Percentiles rank a stretch among this genome's conserved stretches.
Evolutionary conservation across 2,797 vertebrate species (phyloP).

Genomic region (Emydoidea blandingii): DNA sequence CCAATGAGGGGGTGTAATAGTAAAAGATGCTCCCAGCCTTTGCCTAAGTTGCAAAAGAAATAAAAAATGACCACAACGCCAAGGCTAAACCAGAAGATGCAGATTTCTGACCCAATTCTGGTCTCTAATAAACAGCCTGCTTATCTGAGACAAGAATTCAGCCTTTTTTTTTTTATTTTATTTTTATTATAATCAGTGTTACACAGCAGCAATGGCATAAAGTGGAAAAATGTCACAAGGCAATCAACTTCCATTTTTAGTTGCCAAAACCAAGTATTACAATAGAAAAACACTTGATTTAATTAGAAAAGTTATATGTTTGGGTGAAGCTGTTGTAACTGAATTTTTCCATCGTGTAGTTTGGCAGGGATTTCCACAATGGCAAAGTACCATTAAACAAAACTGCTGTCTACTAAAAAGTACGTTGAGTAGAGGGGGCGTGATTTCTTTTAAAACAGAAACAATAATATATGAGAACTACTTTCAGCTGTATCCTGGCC

Average conservation of each 20-base stretch:
- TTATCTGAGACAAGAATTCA: neutral
- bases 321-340: neutral
- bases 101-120: neutral
- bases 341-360: neutral
- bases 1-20: neutral
- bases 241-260: neutral
- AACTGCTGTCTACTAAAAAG: neutral
- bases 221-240: neutral
- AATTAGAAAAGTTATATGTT: neutral
- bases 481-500: neutral
- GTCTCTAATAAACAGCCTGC: neutral
- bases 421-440: neutral
- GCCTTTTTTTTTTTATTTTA: neutral
- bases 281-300: neutral
- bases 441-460: neutral
- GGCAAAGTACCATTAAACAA: neutral
- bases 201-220: neutral
- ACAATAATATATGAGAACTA: neutral
- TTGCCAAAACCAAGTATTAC: neutral
- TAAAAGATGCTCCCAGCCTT: neutral
- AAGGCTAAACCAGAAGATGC: neutral
- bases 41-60: neutral
- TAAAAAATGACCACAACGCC: neutral
- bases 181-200: neutral
- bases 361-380: neutral